These are phyloP conservation scores for Drosophila conformis DNA, from an alignment of 2,888 invertebrate genomes.

Conservation along the genomic window DNA sequence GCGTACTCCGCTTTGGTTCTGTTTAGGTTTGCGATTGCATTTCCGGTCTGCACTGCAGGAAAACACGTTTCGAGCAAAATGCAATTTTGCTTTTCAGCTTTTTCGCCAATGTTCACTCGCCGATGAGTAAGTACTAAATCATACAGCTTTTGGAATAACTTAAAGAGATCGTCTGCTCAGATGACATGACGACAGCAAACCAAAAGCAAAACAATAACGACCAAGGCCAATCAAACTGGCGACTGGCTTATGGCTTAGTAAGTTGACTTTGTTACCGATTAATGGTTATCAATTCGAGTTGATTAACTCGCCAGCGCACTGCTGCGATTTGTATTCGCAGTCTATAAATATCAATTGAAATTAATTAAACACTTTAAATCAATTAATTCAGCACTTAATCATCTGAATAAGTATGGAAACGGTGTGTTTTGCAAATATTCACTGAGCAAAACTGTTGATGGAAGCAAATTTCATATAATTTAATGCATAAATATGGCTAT, in stretches of 20 bases:
- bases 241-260: constrained; percentile 31
- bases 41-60: constrained; percentile 69
- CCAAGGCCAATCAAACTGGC: constrained; percentile 50
- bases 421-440: neutral
- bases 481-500: neutral
- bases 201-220: constrained; percentile 5
- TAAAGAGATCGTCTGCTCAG: constrained; percentile 43
- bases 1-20: constrained; percentile 55
- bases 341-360: constrained; percentile 8
- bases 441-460: neutral
- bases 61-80: constrained; percentile 71
- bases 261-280: constrained; percentile 62
- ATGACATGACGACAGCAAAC: constrained; percentile 36
- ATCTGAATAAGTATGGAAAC: neutral
- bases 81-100: constrained; percentile 59
- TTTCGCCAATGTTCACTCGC: constrained; percentile 44
- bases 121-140: constrained; percentile 11
- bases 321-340: constrained; percentile 5
- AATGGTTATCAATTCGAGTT: constrained; percentile 51
- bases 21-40: constrained; percentile 72
- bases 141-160: constrained; percentile 29
- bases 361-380: constrained; percentile 29
- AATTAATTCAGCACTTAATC: constrained; percentile 16
- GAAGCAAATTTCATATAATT: neutral
- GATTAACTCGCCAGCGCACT: constrained; percentile 12